Base-by-base conservation (phyloP, 2,888 invertebrate species). In the Lumbricus terrestris region DNA sequence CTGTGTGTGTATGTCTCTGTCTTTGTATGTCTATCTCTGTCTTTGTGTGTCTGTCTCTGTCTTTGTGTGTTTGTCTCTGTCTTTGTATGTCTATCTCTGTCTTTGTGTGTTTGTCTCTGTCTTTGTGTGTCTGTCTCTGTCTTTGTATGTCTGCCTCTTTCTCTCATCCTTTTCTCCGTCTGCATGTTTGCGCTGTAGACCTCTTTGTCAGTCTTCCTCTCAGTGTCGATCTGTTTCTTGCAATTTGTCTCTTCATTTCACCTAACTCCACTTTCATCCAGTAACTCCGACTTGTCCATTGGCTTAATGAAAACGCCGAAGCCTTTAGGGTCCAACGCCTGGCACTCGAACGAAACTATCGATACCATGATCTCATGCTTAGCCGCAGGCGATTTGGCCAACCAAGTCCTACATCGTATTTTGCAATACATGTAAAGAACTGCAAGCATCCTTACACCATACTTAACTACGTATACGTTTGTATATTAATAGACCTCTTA, bases 161-260 rank as follows among this genome's bases (percentile, higher is more conserved):
- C 69, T 69, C 69, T 69, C 69, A 13, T 69, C 29, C 69, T n/a
- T 69, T 69, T 16, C 23, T 1, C n/a, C n/a, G 69, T 69, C 69
- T n/a, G 16, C n/a, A 8, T 69, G 11, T 69, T 6, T 69, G 69
- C n/a, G n/a, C n/a, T n/a, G n/a, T n/a, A n/a, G n/a, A n/a, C n/a
- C 69, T n/a, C 2, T 69, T 8, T 47, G 15, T 47, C 47, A 16
- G 47, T 47, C 47, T 18, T 3, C 18, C 16, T 47, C 18, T 47
- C 47, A 11, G 47, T 69, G 69, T 69, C 29, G 11, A n/a, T 69
- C 29, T 69, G 69, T 69, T 13, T 69, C n/a, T n/a, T 69, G 11
- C 69, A 69, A n/a, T 69, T 69, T 69, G 69, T 69, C n/a, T n/a
- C 69, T 69, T 69, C 69, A 69, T 69, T 69, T n/a, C 69, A 69